phyloP scores from a whole-genome alignment of 2,888 invertebrate species.

The Archips xylosteana region DNA sequence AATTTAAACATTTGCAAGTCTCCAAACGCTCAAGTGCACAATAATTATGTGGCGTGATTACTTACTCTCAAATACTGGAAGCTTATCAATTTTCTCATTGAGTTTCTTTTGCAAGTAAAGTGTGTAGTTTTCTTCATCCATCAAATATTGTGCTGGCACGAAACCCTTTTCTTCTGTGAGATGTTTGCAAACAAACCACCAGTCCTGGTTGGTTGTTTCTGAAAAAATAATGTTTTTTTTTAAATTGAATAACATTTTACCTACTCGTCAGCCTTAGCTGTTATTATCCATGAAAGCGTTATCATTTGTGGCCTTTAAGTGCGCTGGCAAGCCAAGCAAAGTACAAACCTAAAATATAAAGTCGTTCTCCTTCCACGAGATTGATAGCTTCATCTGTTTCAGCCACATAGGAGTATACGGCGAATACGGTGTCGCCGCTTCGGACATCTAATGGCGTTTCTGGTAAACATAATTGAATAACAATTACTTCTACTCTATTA shows the following conservation, averaged over 20 bases:
- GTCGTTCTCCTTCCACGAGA: constrained; percentile 95
- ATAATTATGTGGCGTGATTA: constrained; percentile 46
- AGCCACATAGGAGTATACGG: constrained; percentile 93
- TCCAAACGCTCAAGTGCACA: too few species aligned
- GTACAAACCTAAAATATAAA: constrained; percentile 90
- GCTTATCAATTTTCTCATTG: constrained; percentile 95
- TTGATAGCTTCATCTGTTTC: constrained; percentile 95
- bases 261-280: neutral
- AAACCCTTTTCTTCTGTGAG: constrained; percentile 96
- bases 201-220: constrained; percentile 94
- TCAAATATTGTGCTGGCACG: constrained; percentile 96
- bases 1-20: neutral
- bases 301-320: too few species aligned
- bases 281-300: too few species aligned
- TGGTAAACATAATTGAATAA: constrained; percentile 49
- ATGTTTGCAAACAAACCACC: constrained; percentile 97
- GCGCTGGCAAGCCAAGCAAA: neutral
- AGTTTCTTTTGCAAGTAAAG: constrained; percentile 94
- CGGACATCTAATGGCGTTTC: constrained; percentile 83
- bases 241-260: neutral
- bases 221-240: constrained; percentile 44
- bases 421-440: constrained; percentile 92
- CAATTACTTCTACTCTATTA: neutral
- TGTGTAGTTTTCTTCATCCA: constrained; percentile 93
- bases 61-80: constrained; percentile 97